Percentiles rank a stretch among this genome's conserved stretches.
phyloP scores from a whole-genome alignment of 2,888 invertebrate species.

The Iselma pallidipennis region DNA sequence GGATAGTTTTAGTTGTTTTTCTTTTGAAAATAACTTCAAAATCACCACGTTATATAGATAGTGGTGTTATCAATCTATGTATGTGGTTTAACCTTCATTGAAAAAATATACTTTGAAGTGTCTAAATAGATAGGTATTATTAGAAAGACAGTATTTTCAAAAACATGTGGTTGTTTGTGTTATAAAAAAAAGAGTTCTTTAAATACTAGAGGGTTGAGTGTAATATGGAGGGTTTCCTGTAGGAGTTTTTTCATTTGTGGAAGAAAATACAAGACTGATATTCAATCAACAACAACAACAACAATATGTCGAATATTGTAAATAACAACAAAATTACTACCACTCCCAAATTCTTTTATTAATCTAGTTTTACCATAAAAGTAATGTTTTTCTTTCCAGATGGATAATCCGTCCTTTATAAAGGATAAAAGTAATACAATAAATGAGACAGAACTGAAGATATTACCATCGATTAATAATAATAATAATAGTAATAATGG shows the following conservation, averaged over 20 bases:
- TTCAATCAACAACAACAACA: too few species aligned
- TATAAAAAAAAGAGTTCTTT: neutral
- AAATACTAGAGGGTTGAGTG: neutral
- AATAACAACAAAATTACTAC: neutral
- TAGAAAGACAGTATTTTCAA: neutral
- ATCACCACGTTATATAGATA: neutral
- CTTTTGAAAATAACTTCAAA: too few species aligned
- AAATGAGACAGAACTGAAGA: slow-evolving; percentile 41
- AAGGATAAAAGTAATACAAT: slow-evolving; percentile 47
- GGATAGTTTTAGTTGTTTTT: neutral
- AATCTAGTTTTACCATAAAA: too few species aligned
- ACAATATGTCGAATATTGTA: neutral
- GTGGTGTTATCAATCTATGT: neutral
- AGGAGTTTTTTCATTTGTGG: neutral
- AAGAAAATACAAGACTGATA: too few species aligned
- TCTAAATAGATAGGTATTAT: neutral
- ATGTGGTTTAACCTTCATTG: neutral
- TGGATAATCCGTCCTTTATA: slow-evolving; percentile 55
- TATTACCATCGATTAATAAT: slow-evolving; percentile 32
- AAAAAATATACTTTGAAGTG: neutral
- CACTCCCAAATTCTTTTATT: neutral
- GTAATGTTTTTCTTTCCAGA: slow-evolving; percentile 52
- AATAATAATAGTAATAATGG: slow-evolving; percentile 30
- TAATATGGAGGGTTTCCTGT: neutral
- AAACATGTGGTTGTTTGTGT: neutral